Evolutionary conservation across 1,140 invertebrate genomes (phyloP).

Genomic region (Psix sp.): DNA sequence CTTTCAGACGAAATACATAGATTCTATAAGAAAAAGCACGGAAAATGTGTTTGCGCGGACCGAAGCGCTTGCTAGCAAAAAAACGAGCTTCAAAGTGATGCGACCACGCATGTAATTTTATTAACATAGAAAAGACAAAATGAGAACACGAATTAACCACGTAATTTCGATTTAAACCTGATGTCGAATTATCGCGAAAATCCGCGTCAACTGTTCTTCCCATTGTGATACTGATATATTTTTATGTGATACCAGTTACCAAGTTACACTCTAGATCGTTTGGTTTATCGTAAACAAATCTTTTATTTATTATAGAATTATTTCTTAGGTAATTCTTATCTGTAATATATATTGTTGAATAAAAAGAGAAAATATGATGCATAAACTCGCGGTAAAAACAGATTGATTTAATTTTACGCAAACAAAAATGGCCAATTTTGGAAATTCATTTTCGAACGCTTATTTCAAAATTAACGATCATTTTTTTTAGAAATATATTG

Average conservation of each 20-base stretch:
- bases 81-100: slow-evolving; percentile 76
- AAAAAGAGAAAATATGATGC: too few relatives aligned
- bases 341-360: too few relatives aligned
- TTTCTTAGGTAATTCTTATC: slow-evolving; percentile 13
- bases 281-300: slow-evolving; percentile 11
- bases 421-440: too few relatives aligned
- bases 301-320: slow-evolving; percentile 47
- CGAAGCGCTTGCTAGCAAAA: slow-evolving; percentile 75
- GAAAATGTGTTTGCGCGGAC: slow-evolving; percentile 75
- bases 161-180: slow-evolving; percentile 8
- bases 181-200: slow-evolving; percentile 8
- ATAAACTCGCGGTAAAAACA: too few relatives aligned
- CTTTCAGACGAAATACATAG: slow-evolving; percentile 72
- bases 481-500: too few relatives aligned
- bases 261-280: slow-evolving; percentile 20
- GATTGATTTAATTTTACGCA: too few relatives aligned
- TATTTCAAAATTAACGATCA: too few relatives aligned
- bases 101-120: slow-evolving; percentile 70
- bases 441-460: too few relatives aligned
- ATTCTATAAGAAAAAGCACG: slow-evolving; percentile 73
- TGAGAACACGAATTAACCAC: slow-evolving; percentile 18
- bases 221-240: slow-evolving; percentile 60
- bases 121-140: slow-evolving; percentile 3
- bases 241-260: slow-evolving; percentile 54
- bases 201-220: slow-evolving; percentile 17